phyloP scores from a whole-genome alignment of 1,140 invertebrate species.

The Sitobion miscanthi region DNA sequence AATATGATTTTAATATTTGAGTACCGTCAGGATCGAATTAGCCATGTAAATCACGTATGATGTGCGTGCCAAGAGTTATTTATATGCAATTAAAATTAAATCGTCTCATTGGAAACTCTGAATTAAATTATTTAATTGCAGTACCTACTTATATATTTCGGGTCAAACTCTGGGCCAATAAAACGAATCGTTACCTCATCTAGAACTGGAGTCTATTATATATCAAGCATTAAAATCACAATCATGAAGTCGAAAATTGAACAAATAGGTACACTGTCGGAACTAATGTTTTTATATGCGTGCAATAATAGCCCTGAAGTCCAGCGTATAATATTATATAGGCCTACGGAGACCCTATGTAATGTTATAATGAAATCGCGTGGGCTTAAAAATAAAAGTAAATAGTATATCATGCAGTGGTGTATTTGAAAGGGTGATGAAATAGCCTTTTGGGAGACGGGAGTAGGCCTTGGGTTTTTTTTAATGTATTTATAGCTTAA shows the following conservation, averaged over 20 bases:
- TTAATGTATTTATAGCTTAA: too few species aligned
- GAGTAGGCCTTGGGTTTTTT: too few species aligned
- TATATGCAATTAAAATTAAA: not conserved
- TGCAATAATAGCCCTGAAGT: not conserved
- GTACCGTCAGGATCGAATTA: not conserved
- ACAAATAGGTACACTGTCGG: not conserved
- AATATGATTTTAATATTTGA: not conserved
- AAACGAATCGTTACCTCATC: not conserved
- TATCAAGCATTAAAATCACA: not conserved
- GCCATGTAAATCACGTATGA: not conserved
- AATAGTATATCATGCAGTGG: not conserved
- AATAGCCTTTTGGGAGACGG: too few species aligned
- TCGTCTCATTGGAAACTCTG: not conserved
- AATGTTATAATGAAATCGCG: not conserved
- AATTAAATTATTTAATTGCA: not conserved
- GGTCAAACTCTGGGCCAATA: not conserved
- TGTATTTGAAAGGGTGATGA: not conserved
- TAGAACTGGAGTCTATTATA: not conserved
- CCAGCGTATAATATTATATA: not conserved
- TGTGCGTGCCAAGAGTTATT: not conserved
- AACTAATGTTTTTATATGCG: not conserved
- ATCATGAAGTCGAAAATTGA: not conserved
- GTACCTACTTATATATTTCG: not conserved
- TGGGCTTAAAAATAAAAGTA: not conserved
- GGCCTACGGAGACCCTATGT: not conserved